phyloP scores from a whole-genome alignment of 2,888 invertebrate genomes.

The Tineola bisselliella region DNA sequence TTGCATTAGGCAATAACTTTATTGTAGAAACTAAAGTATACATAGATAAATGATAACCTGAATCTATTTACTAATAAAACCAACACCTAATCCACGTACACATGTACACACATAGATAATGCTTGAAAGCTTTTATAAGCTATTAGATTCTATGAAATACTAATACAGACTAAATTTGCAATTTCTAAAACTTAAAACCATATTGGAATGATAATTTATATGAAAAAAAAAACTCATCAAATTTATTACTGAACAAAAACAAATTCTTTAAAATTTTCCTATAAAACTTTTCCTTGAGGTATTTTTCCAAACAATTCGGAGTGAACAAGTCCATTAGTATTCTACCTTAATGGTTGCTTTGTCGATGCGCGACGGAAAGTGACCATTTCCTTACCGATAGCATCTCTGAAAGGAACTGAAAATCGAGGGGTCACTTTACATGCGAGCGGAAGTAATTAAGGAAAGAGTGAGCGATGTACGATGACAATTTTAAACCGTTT shows the following conservation, averaged over 20 bases:
- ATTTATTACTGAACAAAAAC: no score
- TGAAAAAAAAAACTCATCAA: no score
- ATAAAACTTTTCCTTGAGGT: neutral
- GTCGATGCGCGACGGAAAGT: conserved; percentile 60
- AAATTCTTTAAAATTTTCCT: neutral
- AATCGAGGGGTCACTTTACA: conserved; percentile 45
- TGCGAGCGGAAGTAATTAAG: conserved; percentile 26
- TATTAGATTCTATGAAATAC: neutral
- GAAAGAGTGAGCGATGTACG: conserved; percentile 22
- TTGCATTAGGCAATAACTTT: conserved; percentile 2
- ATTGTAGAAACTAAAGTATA: neutral
- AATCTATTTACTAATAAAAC: neutral
- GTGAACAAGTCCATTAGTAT: conserved; percentile 48
- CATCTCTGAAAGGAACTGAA: conserved; percentile 64
- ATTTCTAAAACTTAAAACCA: no score
- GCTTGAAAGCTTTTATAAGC: neutral
- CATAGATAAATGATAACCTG: neutral
- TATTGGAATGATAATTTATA: no score
- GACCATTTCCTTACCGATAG: conserved; percentile 65
- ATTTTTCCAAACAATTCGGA: neutral
- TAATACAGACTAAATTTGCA: no score
- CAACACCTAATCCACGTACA: neutral
- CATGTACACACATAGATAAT: neutral
- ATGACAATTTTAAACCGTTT: conserved; percentile 28
- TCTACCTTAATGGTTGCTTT: conserved; percentile 58